Base-by-base conservation (phyloP, 1,140 invertebrate species). In the Gryllus bimaculatus region DNA sequence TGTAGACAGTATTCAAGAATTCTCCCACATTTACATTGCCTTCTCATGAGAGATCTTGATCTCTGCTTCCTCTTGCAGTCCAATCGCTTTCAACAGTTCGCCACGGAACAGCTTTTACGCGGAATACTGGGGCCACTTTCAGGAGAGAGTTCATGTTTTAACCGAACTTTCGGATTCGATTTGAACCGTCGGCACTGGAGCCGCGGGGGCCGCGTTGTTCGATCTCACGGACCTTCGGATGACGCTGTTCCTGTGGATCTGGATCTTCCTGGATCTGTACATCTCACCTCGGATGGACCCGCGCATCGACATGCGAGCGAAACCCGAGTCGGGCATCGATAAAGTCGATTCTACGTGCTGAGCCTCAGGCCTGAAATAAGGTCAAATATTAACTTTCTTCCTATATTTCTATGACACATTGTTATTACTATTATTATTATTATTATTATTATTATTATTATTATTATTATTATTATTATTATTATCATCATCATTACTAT, bases 231-330 rank as follows among this genome's bases (percentile, higher is more conserved):
- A 66, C 18, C 54, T 10, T 66, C 54, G 10, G 54, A 66, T 66
- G 54, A 66, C 54, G 54, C 10, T 13, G 54, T 10, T 13, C 10
- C 54, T 10, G 54, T 66, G 54, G 18, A 18, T 84, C 74, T 90
- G 88, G 80, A 93, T 88, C 82, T 92, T 89, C 80, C 89, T 92
- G 12, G 91, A 92, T 74, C 91, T 86, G 15, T 90, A 85, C 0
- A 85, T 84, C 83, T 92, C 92, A 2, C 91, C 92, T 49, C 91
- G 86, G 5, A 90, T 86, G 0, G 91, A 92, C 0, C 90, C 89
- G 76, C 88, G 86, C 47, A 89, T 84, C 7, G 90, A 91, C 48
- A 84, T 5, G n/a, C 78, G 73, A 47, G 49, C 78, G 8, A 75
- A 4, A 8, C 48, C 84, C 87, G 54, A 87, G 54, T 80, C 85